Base-by-base conservation (phyloP, 2,888 invertebrate genomes). In the Hirtodrosophila duncani region DNA sequence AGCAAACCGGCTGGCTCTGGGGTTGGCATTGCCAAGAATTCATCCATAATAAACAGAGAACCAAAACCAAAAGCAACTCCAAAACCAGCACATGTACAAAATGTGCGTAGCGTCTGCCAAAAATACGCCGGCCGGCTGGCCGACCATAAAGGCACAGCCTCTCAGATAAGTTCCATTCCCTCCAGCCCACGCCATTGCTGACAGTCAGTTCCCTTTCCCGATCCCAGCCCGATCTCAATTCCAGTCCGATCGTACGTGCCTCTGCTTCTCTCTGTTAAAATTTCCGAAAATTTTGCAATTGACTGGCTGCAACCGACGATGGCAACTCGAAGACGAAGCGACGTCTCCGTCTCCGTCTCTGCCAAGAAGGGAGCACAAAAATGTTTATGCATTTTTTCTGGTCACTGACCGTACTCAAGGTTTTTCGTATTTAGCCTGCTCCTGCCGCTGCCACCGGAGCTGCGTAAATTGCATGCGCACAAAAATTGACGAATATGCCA, bases 341-440 rank as follows among this genome's bases (percentile, higher is more conserved):
- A 13, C 43, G 43, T 21, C 20, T 31, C 31, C 36, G 45, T 48
- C 36, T 42, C 30, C 34, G 34, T 50, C 37, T 38, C 48, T 16
- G 37, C 23, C 27, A 53, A 59, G 48, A 51, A 63, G 46, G 59
- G 71, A 67, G 67, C 66, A 77, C 72, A 81, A 78, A 81, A 83
- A 83, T 84, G 82, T 81, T 84, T 81, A 72, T 80, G 78, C 72
- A 77, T 83, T 71, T 83, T 69, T 83, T 82, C 63, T 83, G 83
- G 83, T 84, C 83, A 84, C 83, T 83, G 85, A 83, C 85, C 83
- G 83, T 82, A 82, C 84, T 84, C 83, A 83, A 83, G 83, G 83
- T 84, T 84, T 83, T 84, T 80, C 68, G 84, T 79, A 79, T 82
- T 83, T 74, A 82, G 68, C 67, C 56, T 38, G 33, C 27, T 44